phyloP scores from a whole-genome alignment of 2,113 vertebrate genomes.

The Typhlomys cinereus region DNA sequence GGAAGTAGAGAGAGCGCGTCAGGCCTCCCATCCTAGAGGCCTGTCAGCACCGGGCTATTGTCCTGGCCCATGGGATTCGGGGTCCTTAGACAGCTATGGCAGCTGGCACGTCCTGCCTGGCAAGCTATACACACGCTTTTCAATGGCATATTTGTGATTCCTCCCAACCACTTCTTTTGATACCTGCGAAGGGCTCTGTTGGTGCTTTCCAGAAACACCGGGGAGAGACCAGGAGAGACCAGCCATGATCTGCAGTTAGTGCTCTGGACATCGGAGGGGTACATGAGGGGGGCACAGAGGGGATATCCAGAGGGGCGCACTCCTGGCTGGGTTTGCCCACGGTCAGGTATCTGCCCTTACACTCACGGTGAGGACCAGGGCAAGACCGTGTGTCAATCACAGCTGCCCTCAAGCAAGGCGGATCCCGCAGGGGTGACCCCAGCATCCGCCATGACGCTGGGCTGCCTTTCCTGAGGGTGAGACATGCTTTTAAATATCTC shows the following conservation, averaged over 20 bases:
- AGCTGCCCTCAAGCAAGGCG: not conserved
- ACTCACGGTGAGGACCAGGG: not conserved
- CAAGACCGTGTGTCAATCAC: no score
- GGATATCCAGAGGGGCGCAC: no score
- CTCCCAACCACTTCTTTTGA: not conserved
- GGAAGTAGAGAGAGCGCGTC: no score
- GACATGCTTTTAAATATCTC: not conserved
- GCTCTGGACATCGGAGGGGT: not conserved
- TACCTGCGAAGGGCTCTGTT: not conserved
- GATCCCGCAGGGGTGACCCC: not conserved
- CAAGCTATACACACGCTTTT: not conserved
- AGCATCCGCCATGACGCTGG: not conserved
- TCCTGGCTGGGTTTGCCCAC: not conserved
- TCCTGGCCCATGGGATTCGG: no score
- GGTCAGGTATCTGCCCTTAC: not conserved
- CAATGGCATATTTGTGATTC: not conserved
- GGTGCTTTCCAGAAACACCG: no score
- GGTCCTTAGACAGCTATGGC: no score
- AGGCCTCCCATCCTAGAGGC: no score
- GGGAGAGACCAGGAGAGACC: no score
- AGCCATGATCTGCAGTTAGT: accelerated
- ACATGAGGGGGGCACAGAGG: not conserved
- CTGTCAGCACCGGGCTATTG: no score
- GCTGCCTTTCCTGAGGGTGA: not conserved
- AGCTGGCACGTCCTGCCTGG: not conserved